Conservation (phyloP, 1,140 invertebrate species). For the Lepidostoma basale region DNA sequence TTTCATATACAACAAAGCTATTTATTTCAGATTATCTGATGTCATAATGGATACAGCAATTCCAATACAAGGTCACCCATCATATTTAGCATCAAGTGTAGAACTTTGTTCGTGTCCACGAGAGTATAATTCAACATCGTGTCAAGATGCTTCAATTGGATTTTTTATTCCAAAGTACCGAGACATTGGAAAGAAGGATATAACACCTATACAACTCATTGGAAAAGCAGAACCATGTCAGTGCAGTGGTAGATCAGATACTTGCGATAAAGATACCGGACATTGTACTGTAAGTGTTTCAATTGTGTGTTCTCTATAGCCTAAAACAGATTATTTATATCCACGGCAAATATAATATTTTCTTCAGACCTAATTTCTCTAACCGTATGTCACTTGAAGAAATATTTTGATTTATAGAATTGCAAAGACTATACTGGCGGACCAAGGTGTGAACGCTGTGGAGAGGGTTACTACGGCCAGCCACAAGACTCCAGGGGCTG, state of each 20-base stretch:
- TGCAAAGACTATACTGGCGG: conserved; percentile 84
- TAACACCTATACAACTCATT: conserved; percentile 76
- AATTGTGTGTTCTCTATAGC: background rate
- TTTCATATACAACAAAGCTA: conserved; percentile 6
- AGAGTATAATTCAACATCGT: conserved; percentile 80
- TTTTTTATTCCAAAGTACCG: conserved; percentile 65
- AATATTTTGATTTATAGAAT: conserved; percentile 64
- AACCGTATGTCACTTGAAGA: no score
- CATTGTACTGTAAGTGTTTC: conserved; percentile 73
- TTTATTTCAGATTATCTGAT: conserved; percentile 68
- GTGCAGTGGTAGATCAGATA: conserved; percentile 79
- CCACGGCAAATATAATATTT: background rate
- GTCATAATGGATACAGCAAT: conserved; percentile 85
- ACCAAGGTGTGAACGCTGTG: conserved; percentile 75
- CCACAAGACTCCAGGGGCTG: conserved; percentile 71
- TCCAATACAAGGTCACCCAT: conserved; percentile 64
- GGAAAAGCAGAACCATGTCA: conserved; percentile 81
- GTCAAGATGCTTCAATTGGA: conserved; percentile 86
- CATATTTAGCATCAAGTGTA: conserved; percentile 76
- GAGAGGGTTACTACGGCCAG: conserved; percentile 79
- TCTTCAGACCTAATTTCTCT: background rate
- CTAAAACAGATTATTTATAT: background rate
- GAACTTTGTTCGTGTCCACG: conserved; percentile 88
- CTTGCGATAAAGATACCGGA: conserved; percentile 85
- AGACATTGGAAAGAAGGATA: conserved; percentile 52